Evolutionary conservation across 2,113 vertebrate species (phyloP).

Genomic region (Lutjanus erythropterus): DNA sequence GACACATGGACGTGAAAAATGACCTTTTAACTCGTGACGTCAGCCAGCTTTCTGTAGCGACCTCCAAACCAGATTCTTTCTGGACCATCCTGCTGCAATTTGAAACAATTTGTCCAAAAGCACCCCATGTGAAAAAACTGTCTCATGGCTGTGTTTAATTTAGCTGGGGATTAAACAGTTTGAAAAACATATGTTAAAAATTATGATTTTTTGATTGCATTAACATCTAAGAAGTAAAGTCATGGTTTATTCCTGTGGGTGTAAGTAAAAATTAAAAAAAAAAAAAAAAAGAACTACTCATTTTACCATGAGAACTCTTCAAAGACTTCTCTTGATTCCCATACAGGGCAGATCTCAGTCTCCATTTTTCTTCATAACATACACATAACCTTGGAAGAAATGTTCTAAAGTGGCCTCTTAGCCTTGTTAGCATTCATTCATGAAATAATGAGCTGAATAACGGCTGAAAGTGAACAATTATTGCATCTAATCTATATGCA

Average conservation of each 20-base stretch:
- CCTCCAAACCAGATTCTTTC: neutral
- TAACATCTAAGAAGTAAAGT: neutral
- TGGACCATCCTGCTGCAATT: neutral
- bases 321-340: neutral
- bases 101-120: neutral
- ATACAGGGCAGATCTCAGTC: neutral
- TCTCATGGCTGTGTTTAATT: neutral
- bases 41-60: neutral
- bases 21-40: neutral
- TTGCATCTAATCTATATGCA: neutral
- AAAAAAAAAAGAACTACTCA: neutral
- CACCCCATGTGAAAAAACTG: neutral
- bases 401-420: neutral
- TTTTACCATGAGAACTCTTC: neutral
- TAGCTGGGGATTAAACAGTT: neutral
- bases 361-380: neutral
- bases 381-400: neutral
- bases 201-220: neutral
- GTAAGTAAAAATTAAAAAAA: neutral
- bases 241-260: neutral
- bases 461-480: neutral
- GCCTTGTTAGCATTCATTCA: neutral
- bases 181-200: neutral
- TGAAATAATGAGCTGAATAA: neutral
- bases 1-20: neutral